Base-by-base conservation (phyloP, 1,140 invertebrate genomes). In the Drosophila carrolli region DNA sequence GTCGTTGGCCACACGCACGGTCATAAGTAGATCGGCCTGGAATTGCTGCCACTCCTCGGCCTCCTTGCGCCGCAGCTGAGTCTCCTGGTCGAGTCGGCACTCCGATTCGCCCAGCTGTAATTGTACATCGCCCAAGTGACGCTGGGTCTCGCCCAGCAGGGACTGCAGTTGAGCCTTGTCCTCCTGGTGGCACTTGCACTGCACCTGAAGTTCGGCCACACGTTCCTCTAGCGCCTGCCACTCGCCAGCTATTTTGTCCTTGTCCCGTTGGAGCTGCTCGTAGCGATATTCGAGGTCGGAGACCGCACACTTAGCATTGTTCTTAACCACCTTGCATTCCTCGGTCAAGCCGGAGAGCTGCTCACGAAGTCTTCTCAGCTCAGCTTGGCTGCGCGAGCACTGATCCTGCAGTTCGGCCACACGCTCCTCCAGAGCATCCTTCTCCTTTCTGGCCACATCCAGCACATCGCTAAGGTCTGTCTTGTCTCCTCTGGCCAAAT, bases 1-100 rank as follows among this genome's bases (percentile, higher is more conserved):
- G 91, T 98, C 97, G 93, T 98, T 98, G 10, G 98, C 98, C 8
- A 99, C 97, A 16, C 97, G 94, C 0, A 99, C 98, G 0, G 98
- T 97, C 93, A 97, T 97, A 32, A 98, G 93, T 0, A 99, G 93
- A 93, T 99, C 98, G 62, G 95, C 95, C 92, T 98, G 97, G 93
- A 98, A 98, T 91, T 98, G 97, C 81, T 97, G 95, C 98, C 98
- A 99, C 93, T 98, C 97, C 11, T 96, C 94, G 74, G 94, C 95
- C 91, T 96, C 95, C 73, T 94, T 93, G 54, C 93, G 91, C 29
- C 95, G 93, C 57, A 94, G 88, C 61, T 94, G 94, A 38, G 94
- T 94, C 72, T 95, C 93, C 44, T 96, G 94, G 4, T 93, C 93
- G 7, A 96, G 78, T 19, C 94, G 93, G 19, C 93, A 92, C 68